phyloP scores from a whole-genome alignment of 1,140 invertebrate species.

The Hermetia illucens region DNA sequence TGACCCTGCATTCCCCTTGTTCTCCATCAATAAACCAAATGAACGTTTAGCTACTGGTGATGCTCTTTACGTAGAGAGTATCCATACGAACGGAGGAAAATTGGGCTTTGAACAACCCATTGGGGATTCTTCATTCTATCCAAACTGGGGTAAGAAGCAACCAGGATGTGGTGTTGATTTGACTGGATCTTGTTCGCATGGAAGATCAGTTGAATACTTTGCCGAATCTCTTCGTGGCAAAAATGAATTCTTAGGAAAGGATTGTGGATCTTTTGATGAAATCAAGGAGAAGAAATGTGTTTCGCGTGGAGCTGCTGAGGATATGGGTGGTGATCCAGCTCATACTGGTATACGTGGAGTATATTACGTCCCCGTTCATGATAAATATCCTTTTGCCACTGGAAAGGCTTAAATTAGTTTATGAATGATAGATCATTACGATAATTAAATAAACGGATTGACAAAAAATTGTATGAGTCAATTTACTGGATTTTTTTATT shows the following conservation, averaged over 20 bases:
- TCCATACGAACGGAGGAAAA: constrained; percentile 40
- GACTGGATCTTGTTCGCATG: constrained; percentile 31
- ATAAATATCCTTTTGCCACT: too few species aligned
- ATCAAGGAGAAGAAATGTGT: background rate
- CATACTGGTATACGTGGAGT: too few species aligned
- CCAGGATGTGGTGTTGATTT: constrained; percentile 35
- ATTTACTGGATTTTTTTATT: too few species aligned
- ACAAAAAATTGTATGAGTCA: too few species aligned
- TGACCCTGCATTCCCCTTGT: constrained; percentile 23
- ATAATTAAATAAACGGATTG: too few species aligned
- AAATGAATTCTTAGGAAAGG: background rate
- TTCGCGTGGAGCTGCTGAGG: background rate
- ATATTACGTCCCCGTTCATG: too few species aligned
- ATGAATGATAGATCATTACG: too few species aligned
- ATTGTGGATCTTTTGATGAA: background rate
- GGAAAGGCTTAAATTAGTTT: too few species aligned
- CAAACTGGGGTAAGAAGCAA: constrained; percentile 35
- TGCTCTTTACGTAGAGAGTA: constrained; percentile 27
- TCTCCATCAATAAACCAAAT: constrained; percentile 4
- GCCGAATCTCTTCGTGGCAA: constrained; percentile 29
- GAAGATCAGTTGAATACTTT: constrained; percentile 38
- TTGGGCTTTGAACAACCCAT: constrained; percentile 36
- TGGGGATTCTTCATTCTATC: constrained; percentile 37
- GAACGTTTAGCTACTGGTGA: constrained; percentile 32
- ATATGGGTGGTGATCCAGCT: background rate